Base-by-base conservation (phyloP, 2,888 invertebrate species). In the Poecilobothrus nobilitatus region DNA sequence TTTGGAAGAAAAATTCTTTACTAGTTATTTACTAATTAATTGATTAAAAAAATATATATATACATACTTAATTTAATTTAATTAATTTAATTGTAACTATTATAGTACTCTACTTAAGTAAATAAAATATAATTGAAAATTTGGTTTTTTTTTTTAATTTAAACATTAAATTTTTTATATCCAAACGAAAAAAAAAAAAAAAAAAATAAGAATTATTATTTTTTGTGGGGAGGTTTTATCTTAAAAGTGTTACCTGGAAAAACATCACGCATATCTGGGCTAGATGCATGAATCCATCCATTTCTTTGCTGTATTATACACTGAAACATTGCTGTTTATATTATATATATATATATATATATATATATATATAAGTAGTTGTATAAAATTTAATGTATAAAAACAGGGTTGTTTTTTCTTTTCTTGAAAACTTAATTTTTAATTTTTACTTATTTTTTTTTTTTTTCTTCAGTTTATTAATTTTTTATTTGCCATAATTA, bases 281-380 rank as follows among this genome's bases (percentile, higher is more conserved):
- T 87, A 77, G 86, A 85, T 73, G 87, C 87, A 81, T 87, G 86
- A 78, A 87, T 87, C 90, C 90, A 90, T 79, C 89, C 90, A 80
- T 88, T 88, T 78, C 87, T 87, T 83, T 90, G 91, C 84, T 90
- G 91, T 79, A 90, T 90, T 77, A 91, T 91, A 82, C 91, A 91
- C 85, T 91, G 91, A 83, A 91, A 91, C 91, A 91, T 91, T 68
- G 65, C 67, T 66, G 68, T 27, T 69, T 67, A 65, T 61, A 37
- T 68, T 27, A 65, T 61, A 62, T 21, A 63, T 67, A 22, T 41
- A 9, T 9, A 61, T 63, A 63, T 68, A 44, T 37, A 37, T 64
- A 34, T 37, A 63, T 63, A 0, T 21, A 61, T 61, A 15, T 61
- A 20, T n/a, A n/a, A n/a, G n/a, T 62, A 62, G 15, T 2, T n/a